Conservation (phyloP, 2,888 invertebrate species). For the Cephus pygmeus region DNA sequence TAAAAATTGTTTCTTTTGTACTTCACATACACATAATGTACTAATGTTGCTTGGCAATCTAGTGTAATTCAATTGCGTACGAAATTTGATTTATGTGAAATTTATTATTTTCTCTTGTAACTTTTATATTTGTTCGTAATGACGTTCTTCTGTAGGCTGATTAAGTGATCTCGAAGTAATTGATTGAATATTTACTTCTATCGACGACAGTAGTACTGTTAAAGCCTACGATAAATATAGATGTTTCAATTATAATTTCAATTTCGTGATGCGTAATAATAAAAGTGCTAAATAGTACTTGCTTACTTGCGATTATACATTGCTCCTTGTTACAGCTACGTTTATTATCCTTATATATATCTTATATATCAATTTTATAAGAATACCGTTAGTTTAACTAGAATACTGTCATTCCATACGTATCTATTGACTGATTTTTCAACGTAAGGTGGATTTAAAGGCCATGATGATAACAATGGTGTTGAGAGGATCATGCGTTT, state of each 20-base stretch:
- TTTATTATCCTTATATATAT: background rate
- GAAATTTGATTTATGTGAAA: background rate
- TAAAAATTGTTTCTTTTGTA: background rate
- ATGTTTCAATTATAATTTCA: background rate
- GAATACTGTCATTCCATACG: slow-evolving; percentile 55
- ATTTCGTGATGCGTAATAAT: background rate
- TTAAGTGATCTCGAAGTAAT: background rate
- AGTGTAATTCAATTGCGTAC: background rate
- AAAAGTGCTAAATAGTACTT: background rate
- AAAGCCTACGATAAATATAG: background rate
- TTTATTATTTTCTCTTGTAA: background rate
- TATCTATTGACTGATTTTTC: slow-evolving; percentile 43
- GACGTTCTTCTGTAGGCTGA: background rate
- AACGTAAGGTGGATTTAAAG: background rate
- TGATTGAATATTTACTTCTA: background rate
- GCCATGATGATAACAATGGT: background rate
- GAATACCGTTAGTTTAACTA: slow-evolving; percentile 61
- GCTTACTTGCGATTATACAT: background rate
- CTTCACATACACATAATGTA: background rate
- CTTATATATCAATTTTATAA: slow-evolving; percentile 40
- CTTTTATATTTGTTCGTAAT: background rate
- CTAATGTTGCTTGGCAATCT: background rate
- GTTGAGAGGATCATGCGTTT: slow-evolving; percentile 49
- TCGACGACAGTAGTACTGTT: background rate
- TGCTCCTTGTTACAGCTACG: background rate